Conservation (phyloP, 2,888 invertebrate species). For the Tipula vernalis region DNA sequence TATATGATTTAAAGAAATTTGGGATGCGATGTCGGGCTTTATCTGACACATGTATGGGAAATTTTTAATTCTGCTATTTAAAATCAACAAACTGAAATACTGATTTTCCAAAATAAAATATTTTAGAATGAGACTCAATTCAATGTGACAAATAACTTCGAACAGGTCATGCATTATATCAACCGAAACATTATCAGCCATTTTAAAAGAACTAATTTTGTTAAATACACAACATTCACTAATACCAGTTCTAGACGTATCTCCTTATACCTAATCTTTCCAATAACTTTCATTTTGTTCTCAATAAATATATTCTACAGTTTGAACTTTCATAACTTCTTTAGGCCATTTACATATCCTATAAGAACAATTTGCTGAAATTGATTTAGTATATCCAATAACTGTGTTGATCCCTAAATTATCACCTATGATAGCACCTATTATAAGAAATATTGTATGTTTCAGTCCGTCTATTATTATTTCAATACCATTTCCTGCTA, state of each 20-base stretch:
- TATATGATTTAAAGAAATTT: background rate
- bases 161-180: background rate
- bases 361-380: conserved; percentile 8
- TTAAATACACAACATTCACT: no score
- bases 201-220: background rate
- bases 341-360: no score
- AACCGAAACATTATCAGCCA: background rate
- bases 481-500: conserved; percentile 13
- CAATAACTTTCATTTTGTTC: background rate
- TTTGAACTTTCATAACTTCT: no score
- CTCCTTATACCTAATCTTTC: background rate
- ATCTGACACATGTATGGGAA: background rate
- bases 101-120: background rate
- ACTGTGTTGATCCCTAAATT: conserved; percentile 9
- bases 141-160: background rate
- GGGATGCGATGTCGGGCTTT: background rate
- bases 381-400: background rate
- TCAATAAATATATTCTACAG: background rate
- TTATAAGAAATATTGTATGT: no score
- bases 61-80: no score
- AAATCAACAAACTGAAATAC: no score
- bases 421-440: no score
- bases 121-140: background rate
- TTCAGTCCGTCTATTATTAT: background rate
- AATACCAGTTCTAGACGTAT: background rate